Conservation (phyloP, 92 coral and sea anemone species). For the Parazoanthus atlanticus region DNA sequence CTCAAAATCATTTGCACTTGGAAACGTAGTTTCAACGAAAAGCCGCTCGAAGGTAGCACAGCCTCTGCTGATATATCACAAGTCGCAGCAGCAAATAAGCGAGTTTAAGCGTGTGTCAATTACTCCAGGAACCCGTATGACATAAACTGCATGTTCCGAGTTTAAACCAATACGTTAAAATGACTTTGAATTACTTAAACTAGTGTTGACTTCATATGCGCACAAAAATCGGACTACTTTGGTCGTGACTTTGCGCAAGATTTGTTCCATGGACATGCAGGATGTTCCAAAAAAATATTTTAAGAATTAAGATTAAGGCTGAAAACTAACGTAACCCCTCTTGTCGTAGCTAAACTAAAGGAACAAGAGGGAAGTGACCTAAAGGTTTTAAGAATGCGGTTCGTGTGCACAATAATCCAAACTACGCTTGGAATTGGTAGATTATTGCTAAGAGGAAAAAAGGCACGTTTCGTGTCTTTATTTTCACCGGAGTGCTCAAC, state of each 20-base stretch:
- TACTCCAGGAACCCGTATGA: background rate
- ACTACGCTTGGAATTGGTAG: background rate
- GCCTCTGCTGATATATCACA: background rate
- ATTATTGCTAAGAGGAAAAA: background rate
- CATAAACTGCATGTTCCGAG: background rate
- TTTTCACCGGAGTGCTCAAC: background rate
- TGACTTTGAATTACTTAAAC: too few species aligned
- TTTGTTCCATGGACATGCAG: background rate
- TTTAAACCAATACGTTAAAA: too few species aligned
- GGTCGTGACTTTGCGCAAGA: background rate
- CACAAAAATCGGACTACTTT: background rate
- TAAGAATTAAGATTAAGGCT: background rate
- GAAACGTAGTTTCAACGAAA: too few species aligned
- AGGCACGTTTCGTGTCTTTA: background rate
- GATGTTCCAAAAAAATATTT: background rate
- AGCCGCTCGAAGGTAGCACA: too few species aligned
- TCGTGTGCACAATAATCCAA: too few species aligned
- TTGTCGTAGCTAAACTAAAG: background rate
- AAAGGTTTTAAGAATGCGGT: too few species aligned
- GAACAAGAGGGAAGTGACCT: background rate
- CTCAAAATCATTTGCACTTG: too few species aligned
- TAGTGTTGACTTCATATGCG: background rate
- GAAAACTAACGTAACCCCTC: background rate
- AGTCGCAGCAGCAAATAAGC: background rate
- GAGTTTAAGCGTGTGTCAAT: background rate